Evolutionary conservation across 1,140 invertebrate genomes (phyloP).

Genomic region (Zaprionus ornatus): DNA sequence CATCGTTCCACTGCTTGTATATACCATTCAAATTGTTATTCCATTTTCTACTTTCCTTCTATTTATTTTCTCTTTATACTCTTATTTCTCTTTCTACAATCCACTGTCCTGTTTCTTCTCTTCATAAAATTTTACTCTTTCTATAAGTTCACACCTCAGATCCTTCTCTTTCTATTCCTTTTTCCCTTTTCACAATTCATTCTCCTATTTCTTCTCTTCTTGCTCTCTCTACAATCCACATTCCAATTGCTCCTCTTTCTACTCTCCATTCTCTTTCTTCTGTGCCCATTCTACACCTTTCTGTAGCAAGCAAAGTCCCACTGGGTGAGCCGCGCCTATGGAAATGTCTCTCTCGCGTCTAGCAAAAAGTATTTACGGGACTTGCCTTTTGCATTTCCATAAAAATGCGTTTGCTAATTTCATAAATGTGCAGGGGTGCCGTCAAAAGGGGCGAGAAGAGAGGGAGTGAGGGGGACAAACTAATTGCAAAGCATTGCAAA

Average conservation of each 20-base stretch:
- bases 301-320: background rate
- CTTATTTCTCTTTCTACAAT: background rate
- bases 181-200: no score
- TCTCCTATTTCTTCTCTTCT: no score
- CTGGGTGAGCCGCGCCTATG: conserved; percentile 23
- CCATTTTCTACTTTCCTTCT: background rate
- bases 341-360: conserved; percentile 41
- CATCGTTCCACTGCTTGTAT: background rate
- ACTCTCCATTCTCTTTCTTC: background rate
- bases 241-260: background rate
- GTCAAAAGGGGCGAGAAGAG: background rate
- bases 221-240: background rate
- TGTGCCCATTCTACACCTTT: background rate
- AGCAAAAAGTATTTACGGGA: conserved; percentile 55
- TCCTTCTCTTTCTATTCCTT: no score
- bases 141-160: no score
- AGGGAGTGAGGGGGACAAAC: conserved; percentile 41
- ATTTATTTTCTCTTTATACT: background rate
- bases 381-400: conserved; percentile 60
- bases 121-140: no score
- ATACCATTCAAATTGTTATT: background rate
- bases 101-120: background rate
- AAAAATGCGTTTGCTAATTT: conserved; percentile 79
- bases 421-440: conserved; percentile 53
- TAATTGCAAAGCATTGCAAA: conserved; percentile 76